Evolutionary conservation across 1,140 invertebrate genomes (phyloP).

Genomic region (Leptestheria dahalacensis): DNA sequence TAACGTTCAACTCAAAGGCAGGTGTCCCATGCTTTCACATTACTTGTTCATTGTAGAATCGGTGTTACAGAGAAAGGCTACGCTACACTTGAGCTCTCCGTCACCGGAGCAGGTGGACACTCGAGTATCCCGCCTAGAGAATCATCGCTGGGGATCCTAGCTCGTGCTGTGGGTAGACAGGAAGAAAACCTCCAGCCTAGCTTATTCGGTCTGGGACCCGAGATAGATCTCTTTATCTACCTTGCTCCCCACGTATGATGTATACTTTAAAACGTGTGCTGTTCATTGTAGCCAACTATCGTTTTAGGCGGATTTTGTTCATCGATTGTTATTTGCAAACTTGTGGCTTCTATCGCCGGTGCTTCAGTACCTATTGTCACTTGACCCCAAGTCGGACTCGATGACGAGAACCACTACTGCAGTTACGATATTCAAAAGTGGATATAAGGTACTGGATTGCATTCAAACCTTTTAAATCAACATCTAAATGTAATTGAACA

Average conservation of each 20-base stretch:
- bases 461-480: constrained; percentile 4
- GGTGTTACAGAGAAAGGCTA: constrained; percentile 39
- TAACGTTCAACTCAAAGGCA: no score
- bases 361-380: constrained; percentile 28
- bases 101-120: constrained; percentile 33
- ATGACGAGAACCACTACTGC: constrained; percentile 38
- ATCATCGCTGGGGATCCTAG: constrained; percentile 34
- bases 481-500: not conserved
- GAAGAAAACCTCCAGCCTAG: constrained; percentile 33
- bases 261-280: constrained; percentile 15
- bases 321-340: constrained; percentile 33
- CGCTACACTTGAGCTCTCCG: constrained; percentile 30
- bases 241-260: constrained; percentile 28
- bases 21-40: constrained; percentile 10
- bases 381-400: constrained; percentile 30
- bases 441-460: constrained; percentile 30
- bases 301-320: constrained; percentile 29
- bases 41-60: constrained; percentile 30
- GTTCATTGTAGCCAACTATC: not conserved
- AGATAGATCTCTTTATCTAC: constrained; percentile 30
- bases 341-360: constrained; percentile 38
- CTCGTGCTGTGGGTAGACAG: constrained; percentile 33
- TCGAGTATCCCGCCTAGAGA: constrained; percentile 38
- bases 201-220: constrained; percentile 36
- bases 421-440: constrained; percentile 37